Base-by-base conservation (phyloP, 2,888 invertebrate species). In the Deroplatys truncata region DNA sequence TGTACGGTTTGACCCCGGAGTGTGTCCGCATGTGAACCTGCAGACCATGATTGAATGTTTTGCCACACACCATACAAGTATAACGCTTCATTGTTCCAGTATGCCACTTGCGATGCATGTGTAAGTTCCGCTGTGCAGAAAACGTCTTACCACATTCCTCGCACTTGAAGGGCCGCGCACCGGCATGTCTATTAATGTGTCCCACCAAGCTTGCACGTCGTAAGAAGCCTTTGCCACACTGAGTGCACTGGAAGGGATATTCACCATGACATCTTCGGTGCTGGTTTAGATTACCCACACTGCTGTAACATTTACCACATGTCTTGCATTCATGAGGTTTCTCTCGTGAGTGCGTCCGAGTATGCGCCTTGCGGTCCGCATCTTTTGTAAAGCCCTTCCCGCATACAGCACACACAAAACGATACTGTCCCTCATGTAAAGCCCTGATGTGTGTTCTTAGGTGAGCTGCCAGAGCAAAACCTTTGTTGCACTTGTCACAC, bases 21-120 rank as follows among this genome's bases (percentile, higher is more conserved):
- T 91, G 91, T 8, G 90, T 90, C 49, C 90, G 82, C 91, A 91
- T 91, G 82, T 91, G 91, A 13, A 90, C 90, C 83, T 90, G 89
- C 16, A 90, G 88, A 82, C 91, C 89, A 88, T 91, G 89, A n/a
- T 90, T 89, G 28, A 91, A 88, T 16, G 89, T 84, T 88, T 91
- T 91, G 20, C 91, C 90, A 84, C 91, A 91, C 10, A 91, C 90
- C n/a, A 83, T 83, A 49, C 91, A 91, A 16, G 90, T 90, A 82
- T 88, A 90, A 82, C 86, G 87, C 56, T 91, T 91, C 43, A 89
- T 84, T 15, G 88, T 90, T n/a, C 90, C 90, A 13, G 86, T 84
- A 84, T 91, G 91, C 89, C 90, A 89, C 43, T 91, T 90, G 16
- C 35, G 88, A 83, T 91, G 91, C 2, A 90, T 85, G 43, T 90